These are phyloP conservation scores for Corythaeola cristata DNA, from an alignment of 2,113 vertebrate species.

Conservation along the genomic window DNA sequence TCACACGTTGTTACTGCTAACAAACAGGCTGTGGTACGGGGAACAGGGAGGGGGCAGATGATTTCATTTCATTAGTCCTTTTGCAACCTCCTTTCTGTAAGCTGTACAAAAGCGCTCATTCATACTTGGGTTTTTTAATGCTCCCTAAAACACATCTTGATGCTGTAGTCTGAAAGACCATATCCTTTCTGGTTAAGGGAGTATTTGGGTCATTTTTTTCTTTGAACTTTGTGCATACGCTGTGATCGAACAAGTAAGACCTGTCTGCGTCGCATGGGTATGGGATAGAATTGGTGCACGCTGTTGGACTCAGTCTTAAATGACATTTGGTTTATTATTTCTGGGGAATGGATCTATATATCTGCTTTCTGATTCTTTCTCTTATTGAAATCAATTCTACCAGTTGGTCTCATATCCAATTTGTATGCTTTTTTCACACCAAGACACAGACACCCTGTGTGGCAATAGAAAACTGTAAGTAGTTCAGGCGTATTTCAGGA, in stretches of 20 bases:
- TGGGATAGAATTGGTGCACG: background rate
- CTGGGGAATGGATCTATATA: background rate
- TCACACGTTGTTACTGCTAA: background rate
- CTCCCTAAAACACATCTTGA: background rate
- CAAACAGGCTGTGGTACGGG: background rate
- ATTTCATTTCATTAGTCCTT: background rate
- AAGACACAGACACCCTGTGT: background rate
- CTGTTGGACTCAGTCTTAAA: background rate
- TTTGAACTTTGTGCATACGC: rapidly evolving
- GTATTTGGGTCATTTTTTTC: background rate
- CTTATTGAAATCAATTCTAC: background rate
- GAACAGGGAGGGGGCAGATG: background rate
- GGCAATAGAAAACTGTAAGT: background rate
- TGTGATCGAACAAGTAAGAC: background rate
- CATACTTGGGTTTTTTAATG: background rate
- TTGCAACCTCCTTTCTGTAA: background rate
- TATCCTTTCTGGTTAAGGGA: background rate
- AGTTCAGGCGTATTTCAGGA: background rate
- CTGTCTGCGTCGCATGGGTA: background rate
- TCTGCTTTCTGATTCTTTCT: background rate
- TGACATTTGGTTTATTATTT: background rate
- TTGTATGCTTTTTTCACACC: background rate
- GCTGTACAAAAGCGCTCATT: background rate
- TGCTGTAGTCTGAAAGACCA: background rate
- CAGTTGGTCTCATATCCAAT: background rate